phyloP scores from a whole-genome alignment of 2,888 invertebrate genomes.

The Harpalus rubripes region DNA sequence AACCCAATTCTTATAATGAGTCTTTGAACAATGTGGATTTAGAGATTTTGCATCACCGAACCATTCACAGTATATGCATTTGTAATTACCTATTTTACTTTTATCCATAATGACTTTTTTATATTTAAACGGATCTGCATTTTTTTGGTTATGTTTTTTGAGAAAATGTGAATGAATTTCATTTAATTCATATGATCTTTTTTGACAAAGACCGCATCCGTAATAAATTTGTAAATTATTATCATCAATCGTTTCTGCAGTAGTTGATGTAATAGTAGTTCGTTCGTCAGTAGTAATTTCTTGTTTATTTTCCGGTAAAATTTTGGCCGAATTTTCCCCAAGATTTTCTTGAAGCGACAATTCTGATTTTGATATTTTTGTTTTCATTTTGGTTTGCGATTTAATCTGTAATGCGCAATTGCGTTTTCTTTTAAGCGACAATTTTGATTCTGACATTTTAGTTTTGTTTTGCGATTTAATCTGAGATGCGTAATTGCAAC shows the following conservation, averaged over 20 bases:
- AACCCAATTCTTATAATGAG: no score
- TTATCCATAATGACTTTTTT: slow-evolving; percentile 48
- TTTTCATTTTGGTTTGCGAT: no score
- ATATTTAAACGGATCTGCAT: slow-evolving; percentile 52
- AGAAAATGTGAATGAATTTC: slow-evolving; percentile 69
- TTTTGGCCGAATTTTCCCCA: background rate
- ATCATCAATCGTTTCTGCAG: no score
- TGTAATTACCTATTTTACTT: no score
- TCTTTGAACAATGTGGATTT: slow-evolving; percentile 73
- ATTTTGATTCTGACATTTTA: no score
- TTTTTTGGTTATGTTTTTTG: slow-evolving; percentile 62
- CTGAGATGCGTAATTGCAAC: slow-evolving; percentile 75
- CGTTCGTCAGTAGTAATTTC: slow-evolving; percentile 16
- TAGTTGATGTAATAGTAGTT: no score
- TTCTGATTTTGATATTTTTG: no score
- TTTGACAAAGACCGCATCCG: slow-evolving; percentile 70
- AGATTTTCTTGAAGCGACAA: background rate
- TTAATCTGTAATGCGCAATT: slow-evolving; percentile 71
- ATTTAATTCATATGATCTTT: slow-evolving; percentile 67
- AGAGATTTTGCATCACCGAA: slow-evolving; percentile 73
- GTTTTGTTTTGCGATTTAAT: slow-evolving; percentile 19
- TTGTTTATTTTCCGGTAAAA: background rate
- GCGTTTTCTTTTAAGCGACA: slow-evolving; percentile 69
- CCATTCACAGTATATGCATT: slow-evolving; percentile 73
- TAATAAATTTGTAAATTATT: no score